Evolutionary conservation across 2,797 vertebrate genomes (phyloP).

Genomic region (Sebastes hubbsi): DNA sequence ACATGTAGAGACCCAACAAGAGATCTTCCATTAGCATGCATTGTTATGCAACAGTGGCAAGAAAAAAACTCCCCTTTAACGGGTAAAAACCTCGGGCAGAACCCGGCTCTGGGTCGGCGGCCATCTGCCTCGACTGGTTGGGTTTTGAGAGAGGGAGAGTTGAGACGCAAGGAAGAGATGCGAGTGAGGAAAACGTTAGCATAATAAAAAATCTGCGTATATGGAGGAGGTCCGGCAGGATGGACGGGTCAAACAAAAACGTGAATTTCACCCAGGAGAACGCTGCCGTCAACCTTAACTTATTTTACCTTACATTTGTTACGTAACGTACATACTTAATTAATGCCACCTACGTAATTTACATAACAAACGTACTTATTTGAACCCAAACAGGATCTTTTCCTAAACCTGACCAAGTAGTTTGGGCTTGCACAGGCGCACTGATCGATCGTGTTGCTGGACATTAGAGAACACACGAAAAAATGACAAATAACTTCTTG

Average conservation of each 20-base stretch:
- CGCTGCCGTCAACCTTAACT: neutral
- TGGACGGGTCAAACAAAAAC: neutral
- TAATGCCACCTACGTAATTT: neutral
- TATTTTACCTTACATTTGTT: neutral
- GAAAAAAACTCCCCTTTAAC: too few species aligned
- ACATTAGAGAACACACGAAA: neutral
- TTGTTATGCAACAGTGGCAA: too few species aligned
- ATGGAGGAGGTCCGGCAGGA: too few species aligned
- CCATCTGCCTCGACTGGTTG: too few species aligned
- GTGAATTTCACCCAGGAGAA: neutral
- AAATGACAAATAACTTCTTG: neutral
- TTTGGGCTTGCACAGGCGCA: neutral
- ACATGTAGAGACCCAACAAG: too few species aligned
- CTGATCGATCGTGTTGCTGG: neutral
- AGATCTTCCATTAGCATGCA: too few species aligned
- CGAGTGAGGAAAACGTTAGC: neutral
- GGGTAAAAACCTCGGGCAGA: too few species aligned
- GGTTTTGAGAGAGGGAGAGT: too few species aligned
- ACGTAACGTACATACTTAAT: neutral
- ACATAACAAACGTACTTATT: neutral
- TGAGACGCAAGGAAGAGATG: too few species aligned
- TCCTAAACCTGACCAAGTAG: neutral
- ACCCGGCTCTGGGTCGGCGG: too few species aligned
- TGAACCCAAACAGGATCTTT: neutral
- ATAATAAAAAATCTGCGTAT: too few species aligned